phyloP scores from a whole-genome alignment of 2,797 vertebrate species.

The Vespertilio murinus region DNA sequence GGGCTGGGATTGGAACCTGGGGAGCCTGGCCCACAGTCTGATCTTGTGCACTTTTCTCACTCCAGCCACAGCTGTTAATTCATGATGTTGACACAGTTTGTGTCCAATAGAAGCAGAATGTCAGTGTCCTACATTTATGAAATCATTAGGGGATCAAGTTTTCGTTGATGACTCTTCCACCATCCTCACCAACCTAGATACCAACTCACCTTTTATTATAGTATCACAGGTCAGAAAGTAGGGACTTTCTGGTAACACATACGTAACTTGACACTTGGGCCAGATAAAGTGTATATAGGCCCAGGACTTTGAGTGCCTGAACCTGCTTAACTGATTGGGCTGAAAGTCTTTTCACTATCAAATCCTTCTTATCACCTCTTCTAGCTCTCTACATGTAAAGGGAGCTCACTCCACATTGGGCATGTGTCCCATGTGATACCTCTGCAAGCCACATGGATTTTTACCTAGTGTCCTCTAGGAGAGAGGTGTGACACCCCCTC shows the following conservation, averaged over 20 bases:
- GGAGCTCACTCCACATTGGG: background rate
- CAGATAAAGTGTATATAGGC: constrained; percentile 1
- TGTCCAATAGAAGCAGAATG: background rate
- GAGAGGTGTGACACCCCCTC: background rate
- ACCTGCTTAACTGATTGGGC: constrained; percentile 49
- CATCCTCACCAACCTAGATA: background rate
- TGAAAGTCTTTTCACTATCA: background rate
- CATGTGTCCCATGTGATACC: background rate
- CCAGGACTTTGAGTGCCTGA: background rate
- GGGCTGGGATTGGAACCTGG: background rate
- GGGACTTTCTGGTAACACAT: background rate
- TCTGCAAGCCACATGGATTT: background rate
- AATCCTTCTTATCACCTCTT: background rate
- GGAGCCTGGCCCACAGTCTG: background rate
- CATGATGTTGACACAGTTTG: background rate
- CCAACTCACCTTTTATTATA: background rate
- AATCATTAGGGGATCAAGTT: background rate
- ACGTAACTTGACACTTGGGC: background rate
- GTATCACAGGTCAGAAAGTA: constrained; percentile 40
- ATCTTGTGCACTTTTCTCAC: background rate
- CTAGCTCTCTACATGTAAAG: background rate
- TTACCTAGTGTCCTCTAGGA: background rate
- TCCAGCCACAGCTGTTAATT: background rate
- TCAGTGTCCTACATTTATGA: background rate
- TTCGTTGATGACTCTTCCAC: background rate